A percentile compares a stretch with the other conserved stretches of the same genome.
Conservation (phyloP, 2,888 invertebrate genomes). For the Junonia oenone region DNA sequence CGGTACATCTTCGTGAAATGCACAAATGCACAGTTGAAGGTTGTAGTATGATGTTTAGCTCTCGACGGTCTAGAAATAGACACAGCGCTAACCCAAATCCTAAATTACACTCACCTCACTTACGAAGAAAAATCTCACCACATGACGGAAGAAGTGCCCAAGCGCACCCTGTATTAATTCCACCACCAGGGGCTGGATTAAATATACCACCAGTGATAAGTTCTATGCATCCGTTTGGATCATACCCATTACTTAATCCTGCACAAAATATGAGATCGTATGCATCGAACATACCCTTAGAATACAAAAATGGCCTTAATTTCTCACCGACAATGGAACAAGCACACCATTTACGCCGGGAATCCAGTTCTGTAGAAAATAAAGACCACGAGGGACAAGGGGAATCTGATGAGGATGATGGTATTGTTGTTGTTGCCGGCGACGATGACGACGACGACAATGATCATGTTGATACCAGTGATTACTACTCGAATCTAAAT, state of each 20-base stretch:
- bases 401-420: slow-evolving; percentile 85
- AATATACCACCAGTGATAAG: slow-evolving; percentile 83
- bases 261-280: slow-evolving; percentile 82
- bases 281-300: slow-evolving; percentile 65
- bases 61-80: slow-evolving; percentile 94
- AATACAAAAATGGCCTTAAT: slow-evolving; percentile 70
- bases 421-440: slow-evolving; percentile 88
- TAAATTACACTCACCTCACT: slow-evolving; percentile 96
- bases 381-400: slow-evolving; percentile 82
- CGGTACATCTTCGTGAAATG: slow-evolving; percentile 99
- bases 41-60: slow-evolving; percentile 99
- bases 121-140: slow-evolving; percentile 95
- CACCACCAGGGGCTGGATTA: slow-evolving; percentile 83
- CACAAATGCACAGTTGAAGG: slow-evolving; percentile 99
- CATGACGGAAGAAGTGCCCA: slow-evolving; percentile 95
- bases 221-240: slow-evolving; percentile 86
- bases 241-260: slow-evolving; percentile 87
- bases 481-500: slow-evolving; percentile 62
- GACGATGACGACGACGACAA: slow-evolving; percentile 86
- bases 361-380: slow-evolving; percentile 63
- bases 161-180: slow-evolving; percentile 88
- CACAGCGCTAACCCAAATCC: slow-evolving; percentile 99
- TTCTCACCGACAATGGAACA: slow-evolving; percentile 54
- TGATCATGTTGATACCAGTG: slow-evolving; percentile 73
- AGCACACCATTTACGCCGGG: slow-evolving; percentile 57